Base-by-base conservation (phyloP, 2,797 vertebrate genomes). In the Coracias cyanogaster region DNA sequence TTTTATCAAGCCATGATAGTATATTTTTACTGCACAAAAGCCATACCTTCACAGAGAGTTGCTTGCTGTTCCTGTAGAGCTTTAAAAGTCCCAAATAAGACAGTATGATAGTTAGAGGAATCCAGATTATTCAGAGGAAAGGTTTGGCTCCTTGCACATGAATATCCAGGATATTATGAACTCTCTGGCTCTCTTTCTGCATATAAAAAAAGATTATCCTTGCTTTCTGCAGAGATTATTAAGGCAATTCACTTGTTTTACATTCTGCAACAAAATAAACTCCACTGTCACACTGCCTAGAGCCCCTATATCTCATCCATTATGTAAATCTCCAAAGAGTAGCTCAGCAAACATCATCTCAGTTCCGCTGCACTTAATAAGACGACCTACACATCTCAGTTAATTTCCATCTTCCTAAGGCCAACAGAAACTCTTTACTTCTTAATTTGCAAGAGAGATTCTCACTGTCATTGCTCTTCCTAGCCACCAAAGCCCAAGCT, bases 271-370 rank as follows among this genome's bases (percentile, higher is more conserved):
- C 88, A 95, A 96, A 97, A 96, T 95, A 96, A 96, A 95, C 86
- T 87, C 86, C 37, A 78, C 90, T 85, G 94, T 91, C 87, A 69
- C 45, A 86, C 71, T 1, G 92, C 82, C 94, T 87, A 77, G 55
- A 96, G 90, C 95, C 92, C 89, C 91, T 58, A 69, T 94, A 95
- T 67, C 88, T 97, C 97, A 97, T 97, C 90, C 93, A 97, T 96
- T 96, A 97, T 96, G 96, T 87, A 97, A 96, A 96, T 95, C 97
- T 96, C 96, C 80, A 83, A 94, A 97, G 96, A 97, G 83, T 35
- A 91, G 93, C 70, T 97, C 93, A 94, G 82, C 86, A 96, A 97
- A 94, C 85, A 95, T 41, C 83, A 73, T 83, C 95, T 89, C 93
- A 81, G 82, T 92, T 96, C 93, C 70, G 94, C 66, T 60, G 89